phyloP scores from a whole-genome alignment of 2,797 vertebrate genomes.

The Esox masquinongy region DNA sequence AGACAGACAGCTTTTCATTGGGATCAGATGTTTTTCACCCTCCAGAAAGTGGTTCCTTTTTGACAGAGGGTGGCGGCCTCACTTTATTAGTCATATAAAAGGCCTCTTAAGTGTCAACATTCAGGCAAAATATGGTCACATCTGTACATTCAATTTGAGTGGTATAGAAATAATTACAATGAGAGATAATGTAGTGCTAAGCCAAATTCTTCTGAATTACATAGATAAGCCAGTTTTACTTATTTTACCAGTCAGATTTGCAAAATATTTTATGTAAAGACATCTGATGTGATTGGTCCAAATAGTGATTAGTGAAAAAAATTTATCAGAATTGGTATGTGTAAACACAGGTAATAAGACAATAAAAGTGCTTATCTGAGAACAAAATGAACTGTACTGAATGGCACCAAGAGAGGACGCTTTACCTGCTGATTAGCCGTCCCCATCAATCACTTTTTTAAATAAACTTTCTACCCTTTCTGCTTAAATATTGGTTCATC shows the following conservation, averaged over 20 bases:
- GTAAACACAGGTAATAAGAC: too few relatives aligned
- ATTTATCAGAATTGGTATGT: too few relatives aligned
- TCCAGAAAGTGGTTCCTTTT: slow-evolving; percentile 68
- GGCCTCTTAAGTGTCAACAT: slow-evolving; percentile 69
- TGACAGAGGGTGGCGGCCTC: slow-evolving; percentile 64
- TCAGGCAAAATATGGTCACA: slow-evolving; percentile 70
- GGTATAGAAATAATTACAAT: slow-evolving; percentile 71
- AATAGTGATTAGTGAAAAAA: too few relatives aligned
- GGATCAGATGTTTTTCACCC: slow-evolving; percentile 73
- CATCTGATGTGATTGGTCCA: too few relatives aligned
- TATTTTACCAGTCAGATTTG: too few relatives aligned
- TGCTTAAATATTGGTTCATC: slow-evolving; percentile 56
- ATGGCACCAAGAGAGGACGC: background rate
- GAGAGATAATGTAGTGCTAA: slow-evolving; percentile 15
- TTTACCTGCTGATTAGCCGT: slow-evolving; percentile 22
- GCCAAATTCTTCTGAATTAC: too few relatives aligned
- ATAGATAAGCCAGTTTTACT: too few relatives aligned
- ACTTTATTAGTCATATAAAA: slow-evolving; percentile 75
- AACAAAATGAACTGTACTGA: slow-evolving; percentile 14
- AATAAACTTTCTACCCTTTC: slow-evolving; percentile 28
- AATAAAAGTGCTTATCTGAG: slow-evolving; percentile 4
- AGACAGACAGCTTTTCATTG: slow-evolving; percentile 59
- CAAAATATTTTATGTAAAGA: too few relatives aligned
- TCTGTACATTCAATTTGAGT: slow-evolving; percentile 71
- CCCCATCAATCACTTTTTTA: slow-evolving; percentile 58